These are phyloP conservation scores for Cyprinella venusta DNA, from an alignment of 2,797 vertebrate genomes.

Conservation along the genomic window DNA sequence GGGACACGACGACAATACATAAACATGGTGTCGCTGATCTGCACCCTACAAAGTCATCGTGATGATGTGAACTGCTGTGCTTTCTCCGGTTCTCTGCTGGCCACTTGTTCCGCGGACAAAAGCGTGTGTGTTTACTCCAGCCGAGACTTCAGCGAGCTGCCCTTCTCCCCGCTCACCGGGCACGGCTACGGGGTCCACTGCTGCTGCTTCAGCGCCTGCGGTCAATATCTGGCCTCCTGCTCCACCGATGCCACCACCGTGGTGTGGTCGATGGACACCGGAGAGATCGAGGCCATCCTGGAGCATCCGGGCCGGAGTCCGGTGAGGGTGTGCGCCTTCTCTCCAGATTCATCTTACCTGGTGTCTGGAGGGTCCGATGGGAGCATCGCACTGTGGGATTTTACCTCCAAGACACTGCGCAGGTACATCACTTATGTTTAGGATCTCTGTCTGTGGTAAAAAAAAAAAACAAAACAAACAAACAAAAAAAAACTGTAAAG, in stretches of 20 bases:
- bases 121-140: conserved; percentile 85
- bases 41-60: conserved; percentile 83
- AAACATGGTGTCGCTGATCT: conserved; percentile 87
- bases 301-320: conserved; percentile 86
- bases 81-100: conserved; percentile 84
- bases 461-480: no score
- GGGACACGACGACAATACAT: conserved; percentile 20
- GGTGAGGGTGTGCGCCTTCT: conserved; percentile 87
- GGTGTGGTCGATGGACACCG: conserved; percentile 81
- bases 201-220: conserved; percentile 91
- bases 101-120: conserved; percentile 94
- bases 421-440: conserved; percentile 28
- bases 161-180: conserved; percentile 86
- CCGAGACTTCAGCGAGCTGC: conserved; percentile 80
- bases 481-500: background rate
- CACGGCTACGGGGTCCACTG: conserved; percentile 92
- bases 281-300: conserved; percentile 80
- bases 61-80: conserved; percentile 92
- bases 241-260: conserved; percentile 90
- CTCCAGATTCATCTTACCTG: conserved; percentile 76
- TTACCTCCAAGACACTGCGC: conserved; percentile 72
- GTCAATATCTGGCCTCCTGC: conserved; percentile 86
- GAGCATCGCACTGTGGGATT: conserved; percentile 86
- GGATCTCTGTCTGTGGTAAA: background rate
- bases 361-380: conserved; percentile 89